phyloP scores from a whole-genome alignment of 1,140 invertebrate genomes.

The Macrotrachela quadricornifera region DNA sequence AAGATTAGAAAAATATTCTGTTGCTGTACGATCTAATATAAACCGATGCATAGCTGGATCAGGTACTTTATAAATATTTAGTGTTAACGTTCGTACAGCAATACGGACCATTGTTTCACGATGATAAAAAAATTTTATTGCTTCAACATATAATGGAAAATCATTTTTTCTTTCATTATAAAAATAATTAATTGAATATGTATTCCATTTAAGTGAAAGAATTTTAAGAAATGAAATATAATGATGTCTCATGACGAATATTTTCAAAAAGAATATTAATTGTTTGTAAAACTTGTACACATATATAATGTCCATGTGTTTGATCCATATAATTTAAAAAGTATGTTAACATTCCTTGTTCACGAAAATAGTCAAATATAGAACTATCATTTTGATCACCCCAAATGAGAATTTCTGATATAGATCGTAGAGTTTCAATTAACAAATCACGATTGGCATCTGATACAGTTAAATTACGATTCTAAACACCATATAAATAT shows the following conservation, averaged over 20 bases:
- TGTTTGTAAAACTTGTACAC: constrained; percentile 88
- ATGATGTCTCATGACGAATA: constrained; percentile 92
- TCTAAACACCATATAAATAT: constrained; percentile 40
- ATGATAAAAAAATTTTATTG: constrained; percentile 97
- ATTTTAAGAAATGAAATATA: constrained; percentile 98
- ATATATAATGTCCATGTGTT: constrained; percentile 84
- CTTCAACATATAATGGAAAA: constrained; percentile 93
- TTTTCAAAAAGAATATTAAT: constrained; percentile 98
- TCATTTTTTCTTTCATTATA: constrained; percentile 73
- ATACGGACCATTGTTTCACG: constrained; percentile 95
- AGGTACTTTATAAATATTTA: constrained; percentile 60
- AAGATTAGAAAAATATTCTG: constrained; percentile 89
- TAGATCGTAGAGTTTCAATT: constrained; percentile 86
- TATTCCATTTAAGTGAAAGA: constrained; percentile 87
- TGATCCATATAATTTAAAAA: constrained; percentile 91
- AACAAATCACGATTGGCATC: constrained; percentile 76
- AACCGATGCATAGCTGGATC: constrained; percentile 64
- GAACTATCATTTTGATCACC: constrained; percentile 98
- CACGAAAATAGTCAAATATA: constrained; percentile 96
- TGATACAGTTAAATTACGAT: constrained; percentile 84
- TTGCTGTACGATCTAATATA: constrained; percentile 78
- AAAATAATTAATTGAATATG: constrained; percentile 96
- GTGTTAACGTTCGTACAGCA: constrained; percentile 79
- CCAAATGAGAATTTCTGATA: constrained; percentile 98
- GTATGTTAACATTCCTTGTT: constrained; percentile 97